Percentiles rank a stretch among this genome's conserved stretches.
phyloP scores from a whole-genome alignment of 1,140 invertebrate genomes.

The Cylas formicarius region DNA sequence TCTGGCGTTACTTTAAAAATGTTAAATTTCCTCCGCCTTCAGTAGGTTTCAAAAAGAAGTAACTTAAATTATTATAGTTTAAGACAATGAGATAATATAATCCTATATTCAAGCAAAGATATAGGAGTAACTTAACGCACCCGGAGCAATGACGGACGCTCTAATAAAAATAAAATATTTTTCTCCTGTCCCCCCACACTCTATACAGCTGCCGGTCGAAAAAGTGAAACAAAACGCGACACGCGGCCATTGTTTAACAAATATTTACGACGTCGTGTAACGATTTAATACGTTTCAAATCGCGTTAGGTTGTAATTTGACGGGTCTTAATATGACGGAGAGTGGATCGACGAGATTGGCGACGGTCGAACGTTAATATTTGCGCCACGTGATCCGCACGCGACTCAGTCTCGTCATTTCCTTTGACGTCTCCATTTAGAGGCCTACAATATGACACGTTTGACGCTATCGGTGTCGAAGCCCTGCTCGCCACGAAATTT shows the following conservation, averaged over 20 bases:
- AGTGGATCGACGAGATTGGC: constrained; percentile 12
- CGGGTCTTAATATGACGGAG: constrained; percentile 23
- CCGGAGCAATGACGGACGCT: too few relatives aligned
- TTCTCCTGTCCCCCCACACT: constrained; percentile 6
- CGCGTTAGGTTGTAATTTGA: constrained; percentile 19
- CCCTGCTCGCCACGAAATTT: neutral
- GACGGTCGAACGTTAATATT: constrained; percentile 15
- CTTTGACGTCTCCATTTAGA: constrained; percentile 20
- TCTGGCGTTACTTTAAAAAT: too few relatives aligned
- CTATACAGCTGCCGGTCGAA: too few relatives aligned
- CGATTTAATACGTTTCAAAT: constrained; percentile 23
- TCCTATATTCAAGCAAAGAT: too few relatives aligned
- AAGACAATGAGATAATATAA: too few relatives aligned
- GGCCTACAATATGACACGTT: constrained; percentile 17
- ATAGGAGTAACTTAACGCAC: too few relatives aligned
- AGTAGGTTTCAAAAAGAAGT: too few relatives aligned
- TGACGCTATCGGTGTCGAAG: constrained; percentile 20
- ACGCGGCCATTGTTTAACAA: constrained; percentile 22
- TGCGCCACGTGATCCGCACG: constrained; percentile 14
- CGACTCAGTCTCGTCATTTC: constrained; percentile 17
- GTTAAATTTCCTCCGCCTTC: too few relatives aligned
- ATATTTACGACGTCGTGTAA: constrained; percentile 19
- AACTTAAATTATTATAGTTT: too few relatives aligned
- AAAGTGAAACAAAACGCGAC: constrained; percentile 18
- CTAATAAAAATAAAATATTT: too few relatives aligned